Evolutionary conservation across 2,888 invertebrate genomes (phyloP).

Genomic region (Dugesia japonica): DNA sequence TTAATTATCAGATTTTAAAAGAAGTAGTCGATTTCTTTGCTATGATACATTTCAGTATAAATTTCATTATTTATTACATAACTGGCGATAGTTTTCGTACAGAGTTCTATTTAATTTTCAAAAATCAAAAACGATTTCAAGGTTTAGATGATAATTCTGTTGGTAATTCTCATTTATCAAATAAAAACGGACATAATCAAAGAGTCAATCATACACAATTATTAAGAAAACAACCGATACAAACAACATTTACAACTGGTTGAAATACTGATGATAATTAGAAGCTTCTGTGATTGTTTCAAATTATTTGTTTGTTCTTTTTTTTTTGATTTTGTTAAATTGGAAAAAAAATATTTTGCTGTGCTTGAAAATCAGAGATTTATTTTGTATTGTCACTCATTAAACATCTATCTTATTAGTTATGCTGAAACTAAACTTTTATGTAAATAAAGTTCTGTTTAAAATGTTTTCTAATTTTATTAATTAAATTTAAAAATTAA

Average conservation of each 20-base stretch:
- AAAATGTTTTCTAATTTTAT: no score
- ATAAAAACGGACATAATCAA: background rate
- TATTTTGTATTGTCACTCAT: background rate
- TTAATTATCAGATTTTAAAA: background rate
- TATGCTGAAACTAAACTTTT: no score
- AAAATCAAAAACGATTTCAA: background rate
- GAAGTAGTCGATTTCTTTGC: background rate
- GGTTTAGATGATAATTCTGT: background rate
- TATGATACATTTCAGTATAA: constrained; percentile 1
- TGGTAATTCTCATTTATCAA: background rate
- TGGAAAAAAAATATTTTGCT: background rate
- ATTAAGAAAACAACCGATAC: background rate
- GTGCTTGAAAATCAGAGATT: background rate
- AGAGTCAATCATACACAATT: background rate
- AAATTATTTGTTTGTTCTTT: no score
- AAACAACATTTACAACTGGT: background rate
- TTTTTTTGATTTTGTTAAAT: background rate
- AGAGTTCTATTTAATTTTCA: background rate
- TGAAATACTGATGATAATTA: background rate
- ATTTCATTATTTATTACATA: background rate
- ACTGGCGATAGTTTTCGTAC: background rate
- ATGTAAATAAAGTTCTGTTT: no score
- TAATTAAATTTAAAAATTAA: no score
- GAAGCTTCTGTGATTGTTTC: background rate
- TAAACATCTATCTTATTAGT: no score